These are phyloP conservation scores for Lathronympha strigana DNA, from an alignment of 2,888 invertebrate genomes.

Conservation along the genomic window DNA sequence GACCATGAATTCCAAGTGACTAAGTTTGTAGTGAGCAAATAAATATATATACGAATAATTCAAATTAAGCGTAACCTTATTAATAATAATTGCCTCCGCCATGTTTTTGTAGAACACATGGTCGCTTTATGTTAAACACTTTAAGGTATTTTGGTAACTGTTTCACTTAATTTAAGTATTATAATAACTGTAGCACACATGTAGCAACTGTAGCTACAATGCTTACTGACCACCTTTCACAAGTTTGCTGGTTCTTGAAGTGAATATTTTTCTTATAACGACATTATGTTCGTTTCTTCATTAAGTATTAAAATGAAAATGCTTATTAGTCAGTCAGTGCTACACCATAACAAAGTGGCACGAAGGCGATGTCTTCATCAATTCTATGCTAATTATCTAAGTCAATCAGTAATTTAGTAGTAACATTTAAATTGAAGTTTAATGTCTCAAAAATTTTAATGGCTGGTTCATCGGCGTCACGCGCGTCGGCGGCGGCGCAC, in stretches of 20 bases:
- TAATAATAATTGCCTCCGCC: background rate
- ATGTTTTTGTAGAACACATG: background rate
- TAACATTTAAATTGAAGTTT: background rate
- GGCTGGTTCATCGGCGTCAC: background rate
- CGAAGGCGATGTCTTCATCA: background rate
- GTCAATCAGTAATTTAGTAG: background rate
- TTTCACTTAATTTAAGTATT: background rate
- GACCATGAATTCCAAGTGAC: conserved; percentile 14
- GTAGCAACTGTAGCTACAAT: background rate
- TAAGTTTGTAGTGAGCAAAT: conserved; percentile 19
- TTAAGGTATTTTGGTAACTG: conserved; percentile 8
- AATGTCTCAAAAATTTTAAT: conserved; percentile 4
- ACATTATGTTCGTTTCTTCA: background rate
- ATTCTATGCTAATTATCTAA: conserved; percentile 1
- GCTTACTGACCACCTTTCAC: background rate
- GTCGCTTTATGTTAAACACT: background rate
- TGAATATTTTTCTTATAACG: background rate
- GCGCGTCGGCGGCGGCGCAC: conserved; percentile 43
- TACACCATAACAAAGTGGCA: background rate
- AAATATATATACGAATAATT: conserved; percentile 22
- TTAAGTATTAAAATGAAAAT: background rate
- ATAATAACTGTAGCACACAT: background rate
- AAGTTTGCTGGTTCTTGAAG: background rate
- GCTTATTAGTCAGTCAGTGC: conserved; percentile 10
- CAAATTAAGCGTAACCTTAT: background rate